Evolutionary conservation across 2,797 vertebrate species (phyloP).

Genomic region (Molossus molossus): DNA sequence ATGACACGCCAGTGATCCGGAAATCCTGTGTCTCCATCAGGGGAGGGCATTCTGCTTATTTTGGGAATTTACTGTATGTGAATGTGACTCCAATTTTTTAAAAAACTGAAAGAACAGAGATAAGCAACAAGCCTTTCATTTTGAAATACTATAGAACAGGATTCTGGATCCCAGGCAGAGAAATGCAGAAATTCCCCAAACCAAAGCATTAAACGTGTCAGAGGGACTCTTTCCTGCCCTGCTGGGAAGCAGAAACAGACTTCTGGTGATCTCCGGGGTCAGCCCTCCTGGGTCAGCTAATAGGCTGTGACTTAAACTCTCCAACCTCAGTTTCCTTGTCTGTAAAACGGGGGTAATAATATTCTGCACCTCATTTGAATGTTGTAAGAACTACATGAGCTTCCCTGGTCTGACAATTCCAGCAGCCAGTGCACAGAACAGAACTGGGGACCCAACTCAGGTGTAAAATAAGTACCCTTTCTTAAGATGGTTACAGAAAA

Average conservation of each 20-base stretch:
- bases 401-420: background rate
- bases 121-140: conserved; percentile 14
- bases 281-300: background rate
- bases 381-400: background rate
- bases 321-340: conserved; percentile 32
- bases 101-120: conserved; percentile 39
- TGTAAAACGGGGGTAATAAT: background rate
- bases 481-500: background rate
- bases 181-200: background rate
- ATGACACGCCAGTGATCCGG: background rate
- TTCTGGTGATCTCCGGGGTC: background rate
- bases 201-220: background rate
- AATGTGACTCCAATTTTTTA: background rate
- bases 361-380: background rate
- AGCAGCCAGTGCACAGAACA: background rate
- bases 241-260: background rate
- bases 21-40: background rate
- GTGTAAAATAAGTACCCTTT: background rate
- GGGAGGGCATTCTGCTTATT: background rate
- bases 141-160: background rate
- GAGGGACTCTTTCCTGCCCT: background rate
- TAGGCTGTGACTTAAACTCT: background rate
- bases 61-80: conserved; percentile 14
- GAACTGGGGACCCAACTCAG: background rate
- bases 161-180: background rate